phyloP scores from a whole-genome alignment of 2,888 invertebrate species.

The Cheiracanthium punctorium region DNA sequence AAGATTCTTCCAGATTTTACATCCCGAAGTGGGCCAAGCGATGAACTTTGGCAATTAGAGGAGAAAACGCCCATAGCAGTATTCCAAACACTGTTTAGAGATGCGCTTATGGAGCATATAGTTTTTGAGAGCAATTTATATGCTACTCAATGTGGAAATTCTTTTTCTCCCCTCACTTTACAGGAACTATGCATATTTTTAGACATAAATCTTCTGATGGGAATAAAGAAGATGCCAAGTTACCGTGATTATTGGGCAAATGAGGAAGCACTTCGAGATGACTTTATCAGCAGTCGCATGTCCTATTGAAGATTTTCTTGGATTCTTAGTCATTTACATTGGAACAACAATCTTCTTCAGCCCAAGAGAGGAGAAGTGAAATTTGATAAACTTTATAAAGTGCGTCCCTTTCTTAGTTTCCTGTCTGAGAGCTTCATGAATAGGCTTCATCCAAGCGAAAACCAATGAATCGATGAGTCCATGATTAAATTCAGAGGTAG shows the following conservation, averaged over 20 bases:
- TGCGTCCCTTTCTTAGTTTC: not conserved
- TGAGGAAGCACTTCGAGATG: not conserved
- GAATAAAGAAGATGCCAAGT: not conserved
- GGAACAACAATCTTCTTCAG: not conserved
- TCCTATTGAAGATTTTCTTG: not conserved
- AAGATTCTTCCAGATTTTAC: conserved; percentile 1
- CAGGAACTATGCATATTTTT: not conserved
- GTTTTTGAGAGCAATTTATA: not conserved
- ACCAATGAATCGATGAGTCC: conserved; percentile 7
- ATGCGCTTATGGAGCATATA: not conserved
- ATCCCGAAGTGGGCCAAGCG: not conserved
- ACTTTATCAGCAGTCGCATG: not conserved
- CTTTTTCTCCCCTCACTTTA: not conserved
- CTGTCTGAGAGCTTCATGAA: not conserved
- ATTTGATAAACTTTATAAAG: not conserved
- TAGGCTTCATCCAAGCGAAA: not conserved
- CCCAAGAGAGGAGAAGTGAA: not conserved
- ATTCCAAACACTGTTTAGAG: not conserved
- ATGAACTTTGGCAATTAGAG: not conserved
- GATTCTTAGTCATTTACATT: not conserved
- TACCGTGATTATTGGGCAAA: not conserved
- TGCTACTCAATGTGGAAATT: not conserved
- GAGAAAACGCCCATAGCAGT: not conserved
- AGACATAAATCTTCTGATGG: not conserved
- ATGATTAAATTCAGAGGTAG: conserved; percentile 27